These are phyloP conservation scores for Tholera decimalis DNA, from an alignment of 2,888 invertebrate species.

Conservation along the genomic window DNA sequence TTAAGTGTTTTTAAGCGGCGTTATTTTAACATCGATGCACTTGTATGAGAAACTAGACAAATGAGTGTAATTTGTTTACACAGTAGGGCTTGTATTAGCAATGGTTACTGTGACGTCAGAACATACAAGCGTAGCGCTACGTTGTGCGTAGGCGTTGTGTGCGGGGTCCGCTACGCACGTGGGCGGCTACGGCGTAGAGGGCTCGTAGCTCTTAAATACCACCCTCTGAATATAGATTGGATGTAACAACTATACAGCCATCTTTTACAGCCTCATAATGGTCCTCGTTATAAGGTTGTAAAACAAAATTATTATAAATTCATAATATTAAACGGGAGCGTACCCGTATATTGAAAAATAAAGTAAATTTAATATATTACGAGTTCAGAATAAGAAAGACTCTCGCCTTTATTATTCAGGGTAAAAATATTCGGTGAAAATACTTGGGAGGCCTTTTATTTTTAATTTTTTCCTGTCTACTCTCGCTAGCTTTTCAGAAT, in stretches of 20 bases:
- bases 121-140: conserved; percentile 58
- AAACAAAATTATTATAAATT: conserved; percentile 50
- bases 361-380: conserved; percentile 64
- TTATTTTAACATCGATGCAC: conserved; percentile 36
- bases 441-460: conserved; percentile 4
- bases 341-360: conserved; percentile 52
- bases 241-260: conserved; percentile 29
- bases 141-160: conserved; percentile 63
- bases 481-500: conserved; percentile 26
- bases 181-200: conserved; percentile 63
- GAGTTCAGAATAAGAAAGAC: conserved; percentile 56
- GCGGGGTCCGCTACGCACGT: conserved; percentile 68
- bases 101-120: conserved; percentile 54
- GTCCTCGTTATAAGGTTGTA: conserved; percentile 18
- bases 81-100: conserved; percentile 42
- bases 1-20: conserved; percentile 35
- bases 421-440: conserved; percentile 37
- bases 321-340: conserved; percentile 37
- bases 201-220: conserved; percentile 58
- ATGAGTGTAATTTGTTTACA: conserved; percentile 49
- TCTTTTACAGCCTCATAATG: conserved; percentile 7
- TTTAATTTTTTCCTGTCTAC: conserved; percentile 1
- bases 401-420: too few relatives aligned
- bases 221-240: conserved; percentile 64
- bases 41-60: conserved; percentile 37